Conservation (phyloP, 2,888 invertebrate genomes). For the Physocephala rufipes region DNA sequence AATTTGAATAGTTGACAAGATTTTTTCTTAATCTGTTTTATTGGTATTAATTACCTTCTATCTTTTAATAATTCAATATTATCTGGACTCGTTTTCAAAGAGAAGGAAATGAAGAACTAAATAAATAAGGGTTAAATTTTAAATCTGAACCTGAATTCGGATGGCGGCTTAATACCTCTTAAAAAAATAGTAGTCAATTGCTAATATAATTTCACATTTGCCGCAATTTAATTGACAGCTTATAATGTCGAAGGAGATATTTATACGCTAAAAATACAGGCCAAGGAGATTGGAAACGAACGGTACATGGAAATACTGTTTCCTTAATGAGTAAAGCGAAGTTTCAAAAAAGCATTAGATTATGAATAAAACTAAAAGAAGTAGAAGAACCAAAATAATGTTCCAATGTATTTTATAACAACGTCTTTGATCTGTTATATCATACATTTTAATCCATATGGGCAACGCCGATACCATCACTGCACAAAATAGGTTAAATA, state of each 20-base stretch:
- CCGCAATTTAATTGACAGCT: background rate
- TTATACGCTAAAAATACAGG: constrained; percentile 24
- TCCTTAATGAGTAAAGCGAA: constrained; percentile 20
- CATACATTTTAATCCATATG: background rate
- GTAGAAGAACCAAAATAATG: constrained; percentile 17
- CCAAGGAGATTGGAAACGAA: background rate
- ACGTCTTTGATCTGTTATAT: constrained; percentile 1
- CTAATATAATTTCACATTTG: background rate
- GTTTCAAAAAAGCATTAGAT: constrained; percentile 14
- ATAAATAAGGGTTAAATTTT: too few species aligned
- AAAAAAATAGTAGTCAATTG: background rate
- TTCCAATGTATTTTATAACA: constrained; percentile 27
- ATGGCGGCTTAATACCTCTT: too few species aligned
- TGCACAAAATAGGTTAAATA: background rate
- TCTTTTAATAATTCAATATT: background rate
- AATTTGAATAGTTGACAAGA: background rate
- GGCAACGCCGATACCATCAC: background rate
- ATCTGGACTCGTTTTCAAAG: too few species aligned
- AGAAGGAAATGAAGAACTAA: too few species aligned
- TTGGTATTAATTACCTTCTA: too few species aligned
- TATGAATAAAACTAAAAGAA: too few species aligned
- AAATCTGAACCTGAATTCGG: too few species aligned
- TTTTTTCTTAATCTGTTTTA: background rate
- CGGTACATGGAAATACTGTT: too few species aligned
- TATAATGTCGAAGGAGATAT: constrained; percentile 38